Conservation (phyloP, 2,888 invertebrate genomes). For the Hololepta plana region DNA sequence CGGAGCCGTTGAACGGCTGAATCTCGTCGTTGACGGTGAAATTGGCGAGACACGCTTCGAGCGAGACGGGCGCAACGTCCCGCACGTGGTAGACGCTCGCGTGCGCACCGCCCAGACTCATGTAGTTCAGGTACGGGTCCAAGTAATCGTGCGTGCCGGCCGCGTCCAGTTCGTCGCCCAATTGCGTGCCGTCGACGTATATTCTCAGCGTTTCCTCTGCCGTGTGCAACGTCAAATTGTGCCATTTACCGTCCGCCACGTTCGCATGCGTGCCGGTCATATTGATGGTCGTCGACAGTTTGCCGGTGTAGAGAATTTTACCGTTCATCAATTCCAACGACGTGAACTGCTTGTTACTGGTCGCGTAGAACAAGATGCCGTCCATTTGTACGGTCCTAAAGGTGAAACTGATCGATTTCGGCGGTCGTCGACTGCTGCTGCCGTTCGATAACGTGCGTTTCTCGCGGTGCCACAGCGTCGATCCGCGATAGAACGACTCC, state of each 20-base stretch:
- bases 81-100: conserved; percentile 38
- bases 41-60: conserved; percentile 80
- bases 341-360: conserved; percentile 75
- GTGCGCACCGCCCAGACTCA: conserved; percentile 65
- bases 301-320: conserved; percentile 61
- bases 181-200: conserved; percentile 46
- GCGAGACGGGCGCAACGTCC: conserved; percentile 38
- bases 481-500: conserved; percentile 58
- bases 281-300: conserved; percentile 59
- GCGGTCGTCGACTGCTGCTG: conserved; percentile 26
- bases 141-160: conserved; percentile 81
- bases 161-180: conserved; percentile 73
- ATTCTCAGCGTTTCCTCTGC: conserved; percentile 52
- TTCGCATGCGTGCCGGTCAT: conserved; percentile 53
- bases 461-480: conserved; percentile 43
- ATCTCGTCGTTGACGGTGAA: conserved; percentile 78
- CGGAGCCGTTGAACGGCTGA: conserved; percentile 78
- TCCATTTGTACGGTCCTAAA: conserved; percentile 64
- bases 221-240: conserved; percentile 62
- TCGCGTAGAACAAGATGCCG: conserved; percentile 72
- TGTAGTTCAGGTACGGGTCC: conserved; percentile 69
- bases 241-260: conserved; percentile 75
- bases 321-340: conserved; percentile 61
- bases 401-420: conserved; percentile 58
- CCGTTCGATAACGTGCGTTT: conserved; percentile 17